Evolutionary conservation across 2,113 vertebrate species (phyloP).

Genomic region (Neotragus pygmaeus): DNA sequence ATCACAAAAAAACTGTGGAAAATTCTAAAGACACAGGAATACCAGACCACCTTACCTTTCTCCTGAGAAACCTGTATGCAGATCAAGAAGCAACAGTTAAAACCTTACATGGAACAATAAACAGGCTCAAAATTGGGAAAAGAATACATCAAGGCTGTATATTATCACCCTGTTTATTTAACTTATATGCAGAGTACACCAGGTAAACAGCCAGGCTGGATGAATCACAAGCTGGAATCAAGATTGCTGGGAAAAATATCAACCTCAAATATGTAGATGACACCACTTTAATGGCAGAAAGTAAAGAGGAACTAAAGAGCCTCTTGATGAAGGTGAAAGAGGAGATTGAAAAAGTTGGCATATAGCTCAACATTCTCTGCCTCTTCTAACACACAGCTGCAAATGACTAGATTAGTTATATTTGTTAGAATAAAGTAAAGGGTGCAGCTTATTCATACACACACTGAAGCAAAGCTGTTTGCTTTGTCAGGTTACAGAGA

Average conservation of each 20-base stretch:
- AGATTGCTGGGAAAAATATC: neutral
- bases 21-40: neutral
- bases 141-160: neutral
- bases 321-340: neutral
- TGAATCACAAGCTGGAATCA: neutral
- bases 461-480: neutral
- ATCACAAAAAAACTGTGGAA: neutral
- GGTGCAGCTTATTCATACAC: neutral
- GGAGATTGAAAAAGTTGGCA: neutral
- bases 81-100: neutral
- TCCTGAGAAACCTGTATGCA: neutral
- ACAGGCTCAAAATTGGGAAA: neutral
- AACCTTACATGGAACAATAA: neutral
- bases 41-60: neutral
- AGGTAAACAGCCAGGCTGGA: fast-evolving
- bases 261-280: neutral
- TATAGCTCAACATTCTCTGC: neutral
- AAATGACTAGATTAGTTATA: neutral
- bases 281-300: neutral
- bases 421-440: neutral
- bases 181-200: neutral
- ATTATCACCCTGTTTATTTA: neutral
- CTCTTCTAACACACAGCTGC: neutral
- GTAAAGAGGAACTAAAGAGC: neutral
- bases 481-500: neutral